Evolutionary conservation across 1,140 invertebrate genomes (phyloP), one percentile per base, ranked within the genome.

Genomic region (Lethocerus indicus): DNA sequence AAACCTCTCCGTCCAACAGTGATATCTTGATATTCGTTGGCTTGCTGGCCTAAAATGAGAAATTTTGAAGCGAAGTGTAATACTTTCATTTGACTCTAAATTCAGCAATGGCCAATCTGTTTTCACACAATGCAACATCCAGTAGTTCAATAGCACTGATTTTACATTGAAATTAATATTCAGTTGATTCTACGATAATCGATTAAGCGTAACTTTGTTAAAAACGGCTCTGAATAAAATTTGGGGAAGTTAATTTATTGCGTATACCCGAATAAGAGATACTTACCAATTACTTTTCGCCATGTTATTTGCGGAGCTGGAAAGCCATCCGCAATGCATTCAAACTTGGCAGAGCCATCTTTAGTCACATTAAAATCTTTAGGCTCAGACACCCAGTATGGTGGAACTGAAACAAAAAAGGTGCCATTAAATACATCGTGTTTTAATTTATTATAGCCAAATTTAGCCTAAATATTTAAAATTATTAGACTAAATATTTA

Each of bases 1-100:
- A 41, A 20, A 2, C 51, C 53, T 14, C 42, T 29, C 1, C 41
- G 26, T 14, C 54, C 44, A 16, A 46, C 32, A 29, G 25, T 29
- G 18, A 88, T 82, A 59, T 87, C 83, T 62, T 84, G 84, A 64
- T 87, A 88, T 62, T 87, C 83, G 2, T 81, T 82, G 0, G 82
- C 82, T 48, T 79, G 81, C 12, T 75, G 69, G 41, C 72, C 74
- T 76, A 56, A 27, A 23, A 43, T 16, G 41, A 26, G 7, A 39
- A 39, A 52, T 51, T 39, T 13, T 45, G 28, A 21, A 37, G 32
- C 9, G 47, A 54, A 28, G 40, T 21, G 6, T 39, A 39, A 39
- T 39, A 39, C 16, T 18, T 39, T 16, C 16, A 39, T 18, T 18
- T 7, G 16, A 32, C 7, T 9, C n/a, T 32, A n/a, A 9, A 9